These are phyloP conservation scores for Penaeus monodon DNA, from an alignment of 2,888 invertebrate species.

Conservation along the genomic window DNA sequence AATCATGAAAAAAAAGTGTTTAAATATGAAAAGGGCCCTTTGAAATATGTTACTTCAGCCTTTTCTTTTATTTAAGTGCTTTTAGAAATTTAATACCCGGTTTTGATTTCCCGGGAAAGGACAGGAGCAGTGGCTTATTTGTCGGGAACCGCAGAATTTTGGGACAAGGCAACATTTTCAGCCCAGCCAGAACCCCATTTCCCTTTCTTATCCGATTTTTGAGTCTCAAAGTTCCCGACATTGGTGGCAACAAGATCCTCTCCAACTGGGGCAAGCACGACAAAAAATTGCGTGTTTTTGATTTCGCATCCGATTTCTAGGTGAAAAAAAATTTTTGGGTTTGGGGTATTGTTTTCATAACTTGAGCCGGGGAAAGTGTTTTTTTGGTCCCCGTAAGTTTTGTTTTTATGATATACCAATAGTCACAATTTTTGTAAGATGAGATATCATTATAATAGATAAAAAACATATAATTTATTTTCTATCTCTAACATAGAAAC, in stretches of 20 bases:
- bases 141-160: constrained; percentile 95
- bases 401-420: background rate
- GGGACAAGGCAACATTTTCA: constrained; percentile 97
- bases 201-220: constrained; percentile 94
- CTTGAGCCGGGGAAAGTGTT: no score
- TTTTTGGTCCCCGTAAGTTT: background rate
- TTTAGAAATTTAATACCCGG: no score
- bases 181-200: constrained; percentile 97
- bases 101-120: constrained; percentile 68
- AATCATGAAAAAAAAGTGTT: no score
- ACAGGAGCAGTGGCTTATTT: constrained; percentile 84
- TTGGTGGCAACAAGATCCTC: constrained; percentile 94
- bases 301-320: constrained; percentile 85
- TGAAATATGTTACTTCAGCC: no score
- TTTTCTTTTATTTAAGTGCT: no score
- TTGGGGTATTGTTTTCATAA: no score
- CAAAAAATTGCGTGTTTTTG: constrained; percentile 83
- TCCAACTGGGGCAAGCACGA: constrained; percentile 83
- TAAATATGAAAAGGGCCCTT: no score
- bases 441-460: background rate
- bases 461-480: no score
- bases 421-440: background rate
- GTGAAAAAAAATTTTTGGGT: constrained; percentile 70
- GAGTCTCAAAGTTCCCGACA: constrained; percentile 98
- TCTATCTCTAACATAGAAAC: no score